A percentile compares a stretch with the other conserved stretches of the same genome.
phyloP scores from a whole-genome alignment of 2,888 invertebrate species.

The Thecophora atra region DNA sequence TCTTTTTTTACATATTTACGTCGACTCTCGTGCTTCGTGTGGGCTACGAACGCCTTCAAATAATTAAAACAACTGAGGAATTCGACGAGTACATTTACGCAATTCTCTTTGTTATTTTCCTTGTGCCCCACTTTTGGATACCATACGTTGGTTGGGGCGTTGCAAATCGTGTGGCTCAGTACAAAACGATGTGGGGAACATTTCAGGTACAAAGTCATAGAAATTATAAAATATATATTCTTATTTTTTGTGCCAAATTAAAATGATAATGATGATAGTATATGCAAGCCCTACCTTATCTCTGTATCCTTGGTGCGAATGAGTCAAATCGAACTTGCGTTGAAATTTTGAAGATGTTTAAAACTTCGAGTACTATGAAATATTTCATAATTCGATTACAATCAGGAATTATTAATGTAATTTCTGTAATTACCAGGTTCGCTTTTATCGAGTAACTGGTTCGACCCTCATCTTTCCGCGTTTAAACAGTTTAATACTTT shows the following conservation, averaged over 20 bases:
- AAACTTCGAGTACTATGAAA: too few relatives aligned
- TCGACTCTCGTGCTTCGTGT: constrained; percentile 71
- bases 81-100: constrained; percentile 78
- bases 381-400: too few relatives aligned
- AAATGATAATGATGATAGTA: too few relatives aligned
- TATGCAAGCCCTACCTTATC: too few relatives aligned
- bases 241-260: too few relatives aligned
- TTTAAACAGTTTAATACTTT: constrained; percentile 71
- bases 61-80: constrained; percentile 70
- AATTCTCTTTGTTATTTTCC: constrained; percentile 72
- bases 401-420: background rate
- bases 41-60: constrained; percentile 72
- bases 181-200: constrained; percentile 75
- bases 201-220: constrained; percentile 73
- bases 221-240: too few relatives aligned
- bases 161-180: constrained; percentile 73
- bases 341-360: too few relatives aligned
- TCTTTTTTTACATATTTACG: constrained; percentile 71
- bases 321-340: too few relatives aligned
- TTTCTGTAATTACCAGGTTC: constrained; percentile 61
- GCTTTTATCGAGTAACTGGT: constrained; percentile 70
- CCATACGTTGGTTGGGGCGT: constrained; percentile 76
- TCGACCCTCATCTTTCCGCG: constrained; percentile 72
- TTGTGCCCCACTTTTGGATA: constrained; percentile 76
- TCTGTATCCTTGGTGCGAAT: too few relatives aligned